phyloP scores from a whole-genome alignment of 2,113 vertebrate species.

The Neofelis nebulosa region DNA sequence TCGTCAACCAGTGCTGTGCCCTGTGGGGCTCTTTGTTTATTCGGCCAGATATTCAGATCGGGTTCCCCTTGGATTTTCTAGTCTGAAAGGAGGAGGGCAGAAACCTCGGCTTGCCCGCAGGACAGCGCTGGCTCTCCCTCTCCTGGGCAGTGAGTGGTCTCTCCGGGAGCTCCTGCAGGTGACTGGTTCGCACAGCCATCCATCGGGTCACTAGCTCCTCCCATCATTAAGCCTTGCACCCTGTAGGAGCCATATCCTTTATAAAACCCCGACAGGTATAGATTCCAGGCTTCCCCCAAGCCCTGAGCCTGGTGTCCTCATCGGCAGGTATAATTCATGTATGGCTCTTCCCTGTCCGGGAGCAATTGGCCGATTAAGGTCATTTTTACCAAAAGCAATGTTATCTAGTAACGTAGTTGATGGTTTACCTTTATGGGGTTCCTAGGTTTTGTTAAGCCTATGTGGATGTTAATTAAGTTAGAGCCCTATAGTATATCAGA shows the following conservation, averaged over 20 bases:
- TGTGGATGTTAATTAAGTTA: neutral
- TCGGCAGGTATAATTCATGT: neutral
- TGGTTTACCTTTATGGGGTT: neutral
- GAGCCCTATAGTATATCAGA: neutral
- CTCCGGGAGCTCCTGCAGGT: neutral
- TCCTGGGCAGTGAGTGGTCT: neutral
- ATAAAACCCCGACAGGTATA: neutral
- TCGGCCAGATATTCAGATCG: neutral
- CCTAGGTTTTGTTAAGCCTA: neutral
- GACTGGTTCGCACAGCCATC: fast-evolving
- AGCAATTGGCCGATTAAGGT: neutral
- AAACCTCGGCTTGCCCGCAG: neutral
- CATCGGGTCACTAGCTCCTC: neutral
- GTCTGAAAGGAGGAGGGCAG: neutral
- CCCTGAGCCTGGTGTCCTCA: neutral
- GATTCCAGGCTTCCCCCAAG: neutral
- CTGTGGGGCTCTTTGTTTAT: neutral
- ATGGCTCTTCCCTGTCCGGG: neutral
- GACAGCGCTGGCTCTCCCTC: fast-evolving
- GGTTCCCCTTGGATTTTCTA: neutral
- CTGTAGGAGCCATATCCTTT: too few species aligned
- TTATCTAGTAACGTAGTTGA: neutral
- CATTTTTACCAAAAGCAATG: neutral
- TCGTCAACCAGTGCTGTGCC: too few species aligned
- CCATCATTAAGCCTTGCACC: neutral